Evolutionary conservation across 1,140 invertebrate species (phyloP).

Genomic region (Drosophila carrolli): DNA sequence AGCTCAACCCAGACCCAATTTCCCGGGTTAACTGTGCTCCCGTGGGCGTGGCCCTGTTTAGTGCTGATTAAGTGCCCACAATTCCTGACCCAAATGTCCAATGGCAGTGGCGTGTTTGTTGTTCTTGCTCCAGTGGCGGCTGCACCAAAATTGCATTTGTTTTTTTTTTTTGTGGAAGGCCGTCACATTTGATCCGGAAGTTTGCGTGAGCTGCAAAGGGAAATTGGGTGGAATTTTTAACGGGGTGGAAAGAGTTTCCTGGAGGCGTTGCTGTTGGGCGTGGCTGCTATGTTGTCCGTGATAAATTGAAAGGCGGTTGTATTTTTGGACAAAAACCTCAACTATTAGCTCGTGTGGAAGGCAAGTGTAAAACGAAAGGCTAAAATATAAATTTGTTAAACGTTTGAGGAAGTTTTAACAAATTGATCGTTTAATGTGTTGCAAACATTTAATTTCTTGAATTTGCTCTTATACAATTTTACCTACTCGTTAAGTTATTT

Average conservation of each 20-base stretch:
- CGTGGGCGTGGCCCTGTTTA: conserved; percentile 37
- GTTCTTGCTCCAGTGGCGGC: conserved; percentile 8
- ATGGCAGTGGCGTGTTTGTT: conserved; percentile 44
- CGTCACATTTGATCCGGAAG: conserved; percentile 49
- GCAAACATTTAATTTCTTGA: not conserved
- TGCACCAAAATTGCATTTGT: conserved; percentile 52
- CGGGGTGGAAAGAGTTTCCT: not conserved
- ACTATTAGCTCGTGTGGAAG: conserved; percentile 2
- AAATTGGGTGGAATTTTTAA: not conserved
- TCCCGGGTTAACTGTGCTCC: not conserved
- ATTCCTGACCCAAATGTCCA: conserved; percentile 10
- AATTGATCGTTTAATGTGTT: not conserved
- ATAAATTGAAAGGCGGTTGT: conserved; percentile 29
- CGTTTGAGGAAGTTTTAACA: not conserved
- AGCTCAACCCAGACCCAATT: conserved; percentile 31
- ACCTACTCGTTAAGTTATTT: too few species aligned
- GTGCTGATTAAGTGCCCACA: conserved; percentile 44
- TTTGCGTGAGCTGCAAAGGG: conserved; percentile 17
- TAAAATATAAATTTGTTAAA: not conserved
- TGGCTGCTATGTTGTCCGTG: conserved; percentile 6
- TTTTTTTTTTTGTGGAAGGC: conserved; percentile 15
- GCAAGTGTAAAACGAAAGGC: not conserved
- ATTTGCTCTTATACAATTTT: not conserved
- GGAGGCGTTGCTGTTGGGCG: conserved; percentile 10
- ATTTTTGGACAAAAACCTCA: conserved; percentile 17